Conservation (phyloP, 1,140 invertebrate species). For the Pinna nobilis region DNA sequence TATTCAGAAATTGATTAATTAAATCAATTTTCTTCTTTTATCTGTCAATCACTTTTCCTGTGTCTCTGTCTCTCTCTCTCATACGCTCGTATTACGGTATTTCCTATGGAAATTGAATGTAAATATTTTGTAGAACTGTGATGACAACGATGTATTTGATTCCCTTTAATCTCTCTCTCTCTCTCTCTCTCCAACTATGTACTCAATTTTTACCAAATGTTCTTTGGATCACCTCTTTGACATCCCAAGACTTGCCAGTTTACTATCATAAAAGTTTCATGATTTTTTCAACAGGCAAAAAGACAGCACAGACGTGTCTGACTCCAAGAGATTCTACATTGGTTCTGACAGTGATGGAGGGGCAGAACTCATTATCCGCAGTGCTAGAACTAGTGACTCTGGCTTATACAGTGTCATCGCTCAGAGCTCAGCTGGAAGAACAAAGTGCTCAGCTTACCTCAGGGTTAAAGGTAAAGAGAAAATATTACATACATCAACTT, state of each 20-base stretch:
- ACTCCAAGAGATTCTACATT: constrained; percentile 51
- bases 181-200: no score
- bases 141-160: no score
- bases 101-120: no score
- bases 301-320: constrained; percentile 58
- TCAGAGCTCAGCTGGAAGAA: constrained; percentile 61
- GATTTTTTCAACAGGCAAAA: constrained; percentile 62
- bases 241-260: background rate
- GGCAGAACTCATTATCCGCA: constrained; percentile 63
- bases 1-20: background rate
- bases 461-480: constrained; percentile 65
- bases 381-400: constrained; percentile 61
- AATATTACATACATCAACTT: no score
- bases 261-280: background rate
- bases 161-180: no score
- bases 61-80: no score
- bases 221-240: no score
- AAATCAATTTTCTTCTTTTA: background rate
- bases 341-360: constrained; percentile 60
- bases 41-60: no score
- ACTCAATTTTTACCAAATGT: no score
- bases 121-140: no score
- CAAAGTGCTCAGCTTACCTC: constrained; percentile 68
- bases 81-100: no score
- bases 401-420: constrained; percentile 69